phyloP scores from a whole-genome alignment of 2,113 vertebrate species.

The Eptatretus burgeri region DNA sequence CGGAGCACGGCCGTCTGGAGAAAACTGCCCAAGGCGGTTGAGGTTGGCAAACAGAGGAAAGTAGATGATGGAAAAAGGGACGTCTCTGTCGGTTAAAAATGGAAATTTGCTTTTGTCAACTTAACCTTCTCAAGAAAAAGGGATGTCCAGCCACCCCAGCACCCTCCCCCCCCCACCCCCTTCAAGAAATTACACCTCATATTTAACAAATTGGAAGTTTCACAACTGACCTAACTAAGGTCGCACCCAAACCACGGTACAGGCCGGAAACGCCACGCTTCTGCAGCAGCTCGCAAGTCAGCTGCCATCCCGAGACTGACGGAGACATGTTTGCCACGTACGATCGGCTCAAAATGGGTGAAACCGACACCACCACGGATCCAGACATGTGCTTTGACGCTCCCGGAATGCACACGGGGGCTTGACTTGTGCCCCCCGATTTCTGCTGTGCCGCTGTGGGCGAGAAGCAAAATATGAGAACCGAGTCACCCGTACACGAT shows the following conservation, averaged over 20 bases:
- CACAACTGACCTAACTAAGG: conserved; percentile 28
- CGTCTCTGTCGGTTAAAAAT: conserved; percentile 16
- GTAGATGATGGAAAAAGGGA: conserved; percentile 40
- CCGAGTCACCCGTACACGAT: no score
- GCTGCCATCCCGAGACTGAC: conserved; percentile 19
- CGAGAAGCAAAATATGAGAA: no score
- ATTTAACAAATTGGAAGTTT: background rate
- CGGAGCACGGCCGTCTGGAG: conserved; percentile 15
- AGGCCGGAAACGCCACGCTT: conserved; percentile 26
- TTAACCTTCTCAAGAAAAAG: no score
- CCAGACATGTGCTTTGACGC: no score
- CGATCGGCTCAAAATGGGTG: background rate
- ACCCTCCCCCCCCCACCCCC: no score
- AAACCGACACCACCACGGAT: background rate
- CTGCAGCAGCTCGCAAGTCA: conserved; percentile 23
- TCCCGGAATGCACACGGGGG: no score
- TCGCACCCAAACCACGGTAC: conserved; percentile 29
- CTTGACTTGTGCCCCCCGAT: no score
- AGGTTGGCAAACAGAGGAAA: conserved; percentile 40
- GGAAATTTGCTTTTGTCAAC: no score
- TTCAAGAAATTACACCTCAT: no score
- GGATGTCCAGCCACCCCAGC: no score
- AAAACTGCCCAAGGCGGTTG: conserved; percentile 21
- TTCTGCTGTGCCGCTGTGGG: no score
- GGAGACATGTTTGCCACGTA: conserved; percentile 3